Evolutionary conservation across 2,113 vertebrate genomes (phyloP).

Genomic region (Sisor rabdophorus): DNA sequence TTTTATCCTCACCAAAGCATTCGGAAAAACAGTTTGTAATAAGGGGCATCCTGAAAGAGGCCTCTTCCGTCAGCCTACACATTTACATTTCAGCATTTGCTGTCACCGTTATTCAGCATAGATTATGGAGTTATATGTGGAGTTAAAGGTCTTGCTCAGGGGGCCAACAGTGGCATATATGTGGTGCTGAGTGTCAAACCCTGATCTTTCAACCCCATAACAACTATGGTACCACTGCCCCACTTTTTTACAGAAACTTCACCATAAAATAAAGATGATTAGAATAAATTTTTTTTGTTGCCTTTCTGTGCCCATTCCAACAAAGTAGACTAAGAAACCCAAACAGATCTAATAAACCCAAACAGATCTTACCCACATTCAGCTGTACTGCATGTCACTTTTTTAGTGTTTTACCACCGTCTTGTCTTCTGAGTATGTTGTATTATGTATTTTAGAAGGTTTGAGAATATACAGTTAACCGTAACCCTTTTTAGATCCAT

Average conservation of each 20-base stretch:
- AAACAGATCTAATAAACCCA: no score
- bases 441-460: constrained; percentile 68
- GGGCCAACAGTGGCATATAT: no score
- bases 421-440: constrained; percentile 75
- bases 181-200: no score
- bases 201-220: no score
- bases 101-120: no score
- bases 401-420: constrained; percentile 51
- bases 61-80: not conserved
- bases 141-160: no score
- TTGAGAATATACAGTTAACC: constrained; percentile 61
- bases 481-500: constrained; percentile 62
- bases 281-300: not conserved
- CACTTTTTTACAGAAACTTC: not conserved
- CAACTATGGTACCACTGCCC: no score
- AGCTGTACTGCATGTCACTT: not conserved
- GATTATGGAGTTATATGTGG: no score
- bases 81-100: no score
- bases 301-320: not conserved
- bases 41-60: not conserved
- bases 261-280: not conserved
- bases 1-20: constrained; percentile 1
- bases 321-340: not conserved
- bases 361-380: not conserved
- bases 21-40: no score